Percentiles rank a stretch among this genome's conserved stretches.
phyloP scores from a whole-genome alignment of 2,113 vertebrate genomes.

The Rallus limicola region DNA sequence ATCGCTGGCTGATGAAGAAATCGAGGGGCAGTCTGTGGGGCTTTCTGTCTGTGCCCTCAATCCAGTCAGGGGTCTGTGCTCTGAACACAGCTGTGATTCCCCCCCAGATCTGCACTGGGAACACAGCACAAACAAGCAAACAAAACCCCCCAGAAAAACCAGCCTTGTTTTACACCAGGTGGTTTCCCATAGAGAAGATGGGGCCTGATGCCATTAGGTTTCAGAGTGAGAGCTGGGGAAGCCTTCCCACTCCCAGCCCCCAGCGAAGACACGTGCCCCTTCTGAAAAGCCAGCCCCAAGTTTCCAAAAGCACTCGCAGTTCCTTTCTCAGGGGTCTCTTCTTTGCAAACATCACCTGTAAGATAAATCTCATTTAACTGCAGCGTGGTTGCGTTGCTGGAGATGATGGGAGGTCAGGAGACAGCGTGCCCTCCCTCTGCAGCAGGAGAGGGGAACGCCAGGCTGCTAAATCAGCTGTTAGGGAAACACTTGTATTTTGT shows the following conservation, averaged over 20 bases:
- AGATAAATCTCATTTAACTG: neutral
- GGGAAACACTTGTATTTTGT: neutral
- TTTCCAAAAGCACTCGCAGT: neutral
- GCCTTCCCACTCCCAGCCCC: too few species aligned
- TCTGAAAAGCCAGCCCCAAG: neutral
- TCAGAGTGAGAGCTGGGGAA: neutral
- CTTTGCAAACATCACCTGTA: neutral
- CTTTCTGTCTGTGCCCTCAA: neutral
- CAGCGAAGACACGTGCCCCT: neutral
- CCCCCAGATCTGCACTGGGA: neutral
- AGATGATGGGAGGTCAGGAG: neutral
- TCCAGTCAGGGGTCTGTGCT: neutral
- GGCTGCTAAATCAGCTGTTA: neutral
- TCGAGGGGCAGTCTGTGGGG: neutral
- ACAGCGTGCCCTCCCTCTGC: neutral
- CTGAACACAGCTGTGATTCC: neutral
- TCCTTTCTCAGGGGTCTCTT: neutral
- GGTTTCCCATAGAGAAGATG: neutral
- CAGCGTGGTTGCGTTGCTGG: neutral
- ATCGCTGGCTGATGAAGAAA: too few species aligned
- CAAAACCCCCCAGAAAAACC: too few species aligned
- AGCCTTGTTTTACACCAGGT: neutral
- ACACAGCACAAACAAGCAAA: neutral
- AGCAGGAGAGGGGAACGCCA: neutral
- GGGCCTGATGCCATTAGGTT: accelerated